Conservation (phyloP, 2,797 vertebrate genomes). For the Sylvia borin region DNA sequence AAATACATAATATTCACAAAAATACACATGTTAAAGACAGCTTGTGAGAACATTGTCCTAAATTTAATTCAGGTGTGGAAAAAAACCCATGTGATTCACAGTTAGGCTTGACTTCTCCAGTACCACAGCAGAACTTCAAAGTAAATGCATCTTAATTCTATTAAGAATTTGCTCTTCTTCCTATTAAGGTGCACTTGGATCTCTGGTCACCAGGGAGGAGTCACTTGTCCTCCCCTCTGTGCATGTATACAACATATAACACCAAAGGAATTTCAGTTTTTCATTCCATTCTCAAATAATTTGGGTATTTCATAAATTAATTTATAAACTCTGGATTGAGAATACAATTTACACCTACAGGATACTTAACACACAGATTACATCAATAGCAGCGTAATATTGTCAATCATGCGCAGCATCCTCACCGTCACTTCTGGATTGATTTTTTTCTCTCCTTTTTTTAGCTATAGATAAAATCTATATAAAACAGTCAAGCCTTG, state of each 20-base stretch:
- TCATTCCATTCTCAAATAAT: slow-evolving; percentile 41
- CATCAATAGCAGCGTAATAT: slow-evolving; percentile 67
- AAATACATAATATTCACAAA: slow-evolving; percentile 81
- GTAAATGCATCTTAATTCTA: slow-evolving; percentile 57
- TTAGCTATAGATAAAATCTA: slow-evolving; percentile 67
- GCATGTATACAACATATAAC: slow-evolving; percentile 21
- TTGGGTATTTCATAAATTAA: slow-evolving; percentile 60
- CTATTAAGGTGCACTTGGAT: slow-evolving; percentile 72
- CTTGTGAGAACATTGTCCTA: slow-evolving; percentile 73
- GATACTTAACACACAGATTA: slow-evolving; percentile 50
- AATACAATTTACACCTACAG: slow-evolving; percentile 50
- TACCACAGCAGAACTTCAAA: slow-evolving; percentile 53
- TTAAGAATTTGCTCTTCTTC: slow-evolving; percentile 48
- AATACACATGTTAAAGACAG: slow-evolving; percentile 75
- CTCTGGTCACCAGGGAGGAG: not conserved
- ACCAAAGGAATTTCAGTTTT: slow-evolving; percentile 45
- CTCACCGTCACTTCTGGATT: slow-evolving; percentile 29
- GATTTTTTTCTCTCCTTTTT: not conserved
- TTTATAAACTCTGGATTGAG: slow-evolving; percentile 59
- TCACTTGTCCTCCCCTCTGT: not conserved
- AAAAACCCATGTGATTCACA: slow-evolving; percentile 72
- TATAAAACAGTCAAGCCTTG: slow-evolving; percentile 76
- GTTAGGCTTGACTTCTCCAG: slow-evolving; percentile 74
- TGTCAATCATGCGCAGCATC: slow-evolving; percentile 49
- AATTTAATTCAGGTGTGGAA: slow-evolving; percentile 71